phyloP scores from a whole-genome alignment of 2,797 vertebrate genomes.

The Mus minutoides region DNA sequence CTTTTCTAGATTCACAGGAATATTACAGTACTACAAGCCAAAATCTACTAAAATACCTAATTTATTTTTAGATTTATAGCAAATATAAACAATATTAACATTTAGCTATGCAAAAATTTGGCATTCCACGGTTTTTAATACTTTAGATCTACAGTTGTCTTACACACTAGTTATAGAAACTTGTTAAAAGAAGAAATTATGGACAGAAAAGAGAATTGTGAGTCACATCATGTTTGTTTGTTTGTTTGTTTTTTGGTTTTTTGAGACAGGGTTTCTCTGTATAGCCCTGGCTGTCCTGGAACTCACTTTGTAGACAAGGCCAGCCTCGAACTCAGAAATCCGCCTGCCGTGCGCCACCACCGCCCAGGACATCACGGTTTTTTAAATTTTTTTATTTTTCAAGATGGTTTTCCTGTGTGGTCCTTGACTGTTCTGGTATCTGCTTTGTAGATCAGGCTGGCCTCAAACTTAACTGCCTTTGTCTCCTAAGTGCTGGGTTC shows the following conservation, averaged over 20 bases:
- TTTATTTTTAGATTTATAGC: constrained; percentile 24
- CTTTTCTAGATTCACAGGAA: neutral
- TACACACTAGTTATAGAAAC: neutral
- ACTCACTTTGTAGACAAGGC: no score
- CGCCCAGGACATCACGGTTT: no score
- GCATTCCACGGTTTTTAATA: constrained; percentile 10
- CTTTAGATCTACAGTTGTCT: neutral
- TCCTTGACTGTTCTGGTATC: neutral
- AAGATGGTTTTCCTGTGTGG: neutral
- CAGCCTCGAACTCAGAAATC: no score
- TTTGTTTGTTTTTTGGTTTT: no score
- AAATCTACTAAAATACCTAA: constrained; percentile 33
- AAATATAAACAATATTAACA: constrained; percentile 5
- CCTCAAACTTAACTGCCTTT: neutral
- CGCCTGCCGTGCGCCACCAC: no score
- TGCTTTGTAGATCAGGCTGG: neutral
- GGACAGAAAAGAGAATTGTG: neutral
- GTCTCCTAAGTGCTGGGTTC: neutral
- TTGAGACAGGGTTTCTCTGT: no score
- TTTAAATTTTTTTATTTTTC: neutral
- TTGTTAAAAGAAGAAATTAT: neutral
- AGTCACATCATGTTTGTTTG: no score
- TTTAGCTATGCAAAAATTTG: constrained; percentile 43
- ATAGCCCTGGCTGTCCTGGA: no score
- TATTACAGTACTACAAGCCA: neutral